These are phyloP conservation scores for Orchesella flavescens DNA, from an alignment of 2,888 invertebrate species.

Conservation along the genomic window DNA sequence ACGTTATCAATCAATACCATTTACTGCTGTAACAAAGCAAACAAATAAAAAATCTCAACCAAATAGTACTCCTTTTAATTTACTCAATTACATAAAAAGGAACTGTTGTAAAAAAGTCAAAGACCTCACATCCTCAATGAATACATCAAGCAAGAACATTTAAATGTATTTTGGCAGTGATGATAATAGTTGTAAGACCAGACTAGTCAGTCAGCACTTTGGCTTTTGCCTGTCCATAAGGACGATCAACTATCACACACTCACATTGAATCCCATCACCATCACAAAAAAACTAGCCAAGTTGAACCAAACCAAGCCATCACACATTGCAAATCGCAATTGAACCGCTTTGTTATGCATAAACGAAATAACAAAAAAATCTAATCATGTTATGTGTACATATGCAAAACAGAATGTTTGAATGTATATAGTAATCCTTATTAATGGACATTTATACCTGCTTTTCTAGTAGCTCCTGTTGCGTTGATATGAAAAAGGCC, in stretches of 20 bases:
- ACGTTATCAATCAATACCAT: conserved; percentile 1
- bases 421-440: too few species aligned
- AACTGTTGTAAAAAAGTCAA: conserved; percentile 50
- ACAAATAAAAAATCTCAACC: not conserved
- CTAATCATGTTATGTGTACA: conserved; percentile 40
- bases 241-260: not conserved
- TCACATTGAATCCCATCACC: not conserved
- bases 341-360: conserved; percentile 51
- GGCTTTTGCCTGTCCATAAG: not conserved
- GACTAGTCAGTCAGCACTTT: conserved; percentile 52
- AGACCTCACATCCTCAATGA: conserved; percentile 45
- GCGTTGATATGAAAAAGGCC: conserved; percentile 6
- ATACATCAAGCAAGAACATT: conserved; percentile 27
- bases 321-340: conserved; percentile 40
- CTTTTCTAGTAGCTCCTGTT: too few species aligned
- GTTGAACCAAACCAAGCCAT: conserved; percentile 6
- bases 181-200: conserved; percentile 58
- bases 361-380: conserved; percentile 52
- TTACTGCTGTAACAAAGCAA: not conserved
- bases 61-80: conserved; percentile 24
- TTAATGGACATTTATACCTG: too few species aligned
- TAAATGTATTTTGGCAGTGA: conserved; percentile 37
- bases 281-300: conserved; percentile 36
- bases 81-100: conserved; percentile 60
- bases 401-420: conserved; percentile 20